phyloP scores from a whole-genome alignment of 1,140 invertebrate species.

The Eurosta solidaginis region DNA sequence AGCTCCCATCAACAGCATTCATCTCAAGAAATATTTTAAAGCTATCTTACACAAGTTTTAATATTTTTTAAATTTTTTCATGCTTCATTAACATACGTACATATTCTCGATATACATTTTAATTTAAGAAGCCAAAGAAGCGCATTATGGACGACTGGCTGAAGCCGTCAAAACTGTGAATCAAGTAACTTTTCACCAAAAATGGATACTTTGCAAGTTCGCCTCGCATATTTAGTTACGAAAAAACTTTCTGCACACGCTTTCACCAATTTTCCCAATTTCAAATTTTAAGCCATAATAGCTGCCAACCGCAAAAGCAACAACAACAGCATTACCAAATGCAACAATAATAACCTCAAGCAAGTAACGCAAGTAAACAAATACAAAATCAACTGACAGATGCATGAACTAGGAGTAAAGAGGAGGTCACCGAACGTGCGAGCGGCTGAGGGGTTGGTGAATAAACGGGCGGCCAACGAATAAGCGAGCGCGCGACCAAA shows the following conservation, averaged over 20 bases:
- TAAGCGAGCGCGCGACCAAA: background rate
- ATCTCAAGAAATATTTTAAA: no score
- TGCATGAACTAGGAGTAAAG: no score
- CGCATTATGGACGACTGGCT: background rate
- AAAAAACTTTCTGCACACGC: constrained; percentile 6
- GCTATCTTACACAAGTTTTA: no score
- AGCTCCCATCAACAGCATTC: no score
- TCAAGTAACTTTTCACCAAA: constrained; percentile 9
- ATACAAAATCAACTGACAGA: background rate
- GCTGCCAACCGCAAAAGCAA: background rate
- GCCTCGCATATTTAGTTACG: constrained; percentile 22
- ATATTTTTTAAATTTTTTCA: no score
- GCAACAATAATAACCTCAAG: background rate
- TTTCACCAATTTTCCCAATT: constrained; percentile 1
- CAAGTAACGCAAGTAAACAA: background rate
- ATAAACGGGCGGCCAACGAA: no score
- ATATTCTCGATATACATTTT: background rate
- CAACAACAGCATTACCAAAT: background rate
- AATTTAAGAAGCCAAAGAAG: background rate
- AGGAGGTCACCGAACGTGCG: no score
- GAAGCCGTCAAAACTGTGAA: background rate
- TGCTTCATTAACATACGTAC: background rate
- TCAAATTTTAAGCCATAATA: background rate
- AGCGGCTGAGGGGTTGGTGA: no score
- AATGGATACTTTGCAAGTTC: constrained; percentile 18